These are phyloP conservation scores for Bufotes viridis DNA, from an alignment of 2,797 vertebrate species.

Conservation along the genomic window DNA sequence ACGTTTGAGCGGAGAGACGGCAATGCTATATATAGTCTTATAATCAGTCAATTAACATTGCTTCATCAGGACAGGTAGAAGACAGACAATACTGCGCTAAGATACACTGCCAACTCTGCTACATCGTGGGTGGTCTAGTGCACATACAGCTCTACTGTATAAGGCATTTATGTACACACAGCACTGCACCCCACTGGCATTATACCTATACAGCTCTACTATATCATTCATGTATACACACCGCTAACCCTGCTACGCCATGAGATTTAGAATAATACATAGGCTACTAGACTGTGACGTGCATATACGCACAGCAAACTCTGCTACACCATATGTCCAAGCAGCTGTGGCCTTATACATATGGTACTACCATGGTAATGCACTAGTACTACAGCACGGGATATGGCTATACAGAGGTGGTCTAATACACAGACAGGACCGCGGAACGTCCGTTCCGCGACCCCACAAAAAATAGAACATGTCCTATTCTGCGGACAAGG, in stretches of 20 bases:
- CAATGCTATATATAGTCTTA: slow-evolving; percentile 28
- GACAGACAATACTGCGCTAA: slow-evolving; percentile 9
- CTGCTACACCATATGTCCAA: not conserved
- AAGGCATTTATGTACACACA: not conserved
- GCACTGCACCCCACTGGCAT: not conserved
- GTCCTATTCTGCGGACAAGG: too few relatives aligned
- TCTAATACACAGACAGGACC: too few relatives aligned
- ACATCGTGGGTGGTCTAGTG: not conserved
- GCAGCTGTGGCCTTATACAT: not conserved
- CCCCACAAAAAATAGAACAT: too few relatives aligned
- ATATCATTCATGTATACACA: not conserved
- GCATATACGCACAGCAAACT: not conserved
- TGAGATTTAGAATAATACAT: too few relatives aligned
- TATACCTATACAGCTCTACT: not conserved
- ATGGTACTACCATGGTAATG: too few relatives aligned
- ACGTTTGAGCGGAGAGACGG: not conserved
- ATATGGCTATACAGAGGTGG: too few relatives aligned
- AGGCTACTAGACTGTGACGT: not conserved
- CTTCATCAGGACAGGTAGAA: not conserved
- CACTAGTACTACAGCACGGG: too few relatives aligned
- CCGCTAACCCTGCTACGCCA: not conserved
- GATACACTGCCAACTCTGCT: not conserved
- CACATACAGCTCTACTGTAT: not conserved
- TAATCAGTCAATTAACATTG: not conserved
- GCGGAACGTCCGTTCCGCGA: too few relatives aligned